Conservation (phyloP, 2,113 vertebrate genomes). For the Sus scrofa region DNA sequence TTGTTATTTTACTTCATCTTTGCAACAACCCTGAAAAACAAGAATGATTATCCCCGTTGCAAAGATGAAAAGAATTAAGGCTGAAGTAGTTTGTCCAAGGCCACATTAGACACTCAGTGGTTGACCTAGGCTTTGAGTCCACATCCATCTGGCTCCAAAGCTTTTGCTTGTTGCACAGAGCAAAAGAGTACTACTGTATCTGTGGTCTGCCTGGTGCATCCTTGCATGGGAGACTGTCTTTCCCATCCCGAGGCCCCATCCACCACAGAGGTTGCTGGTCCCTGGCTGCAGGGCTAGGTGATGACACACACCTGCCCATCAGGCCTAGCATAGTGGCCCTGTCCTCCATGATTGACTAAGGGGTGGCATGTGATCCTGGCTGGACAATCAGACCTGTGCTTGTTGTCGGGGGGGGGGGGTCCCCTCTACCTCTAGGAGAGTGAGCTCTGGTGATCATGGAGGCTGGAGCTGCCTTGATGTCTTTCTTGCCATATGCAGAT, state of each 20-base stretch:
- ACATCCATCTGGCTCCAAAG: not conserved
- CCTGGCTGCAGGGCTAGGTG: not conserved
- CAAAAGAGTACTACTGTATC: not conserved
- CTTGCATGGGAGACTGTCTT: not conserved
- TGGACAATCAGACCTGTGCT: not conserved
- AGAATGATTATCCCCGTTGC: not conserved
- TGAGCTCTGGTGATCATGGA: not conserved
- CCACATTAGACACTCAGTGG: not conserved
- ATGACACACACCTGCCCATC: not conserved
- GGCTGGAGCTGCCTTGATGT: not conserved
- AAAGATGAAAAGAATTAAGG: constrained; percentile 1
- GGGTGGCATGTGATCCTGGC: not conserved
- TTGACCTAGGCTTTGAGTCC: not conserved
- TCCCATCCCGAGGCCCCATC: not conserved
- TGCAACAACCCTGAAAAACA: not conserved
- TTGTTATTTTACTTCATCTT: not conserved
- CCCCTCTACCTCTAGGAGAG: not conserved
- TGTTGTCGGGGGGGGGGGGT: no score
- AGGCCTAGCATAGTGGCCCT: not conserved
- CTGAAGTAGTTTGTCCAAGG: not conserved
- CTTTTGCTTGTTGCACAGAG: not conserved
- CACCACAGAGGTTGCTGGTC: not conserved
- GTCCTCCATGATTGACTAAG: not conserved
- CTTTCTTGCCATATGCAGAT: not conserved
- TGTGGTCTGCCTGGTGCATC: not conserved